Conservation (phyloP, 92 coral and sea anemone genomes). For the Muricea muricata region DNA sequence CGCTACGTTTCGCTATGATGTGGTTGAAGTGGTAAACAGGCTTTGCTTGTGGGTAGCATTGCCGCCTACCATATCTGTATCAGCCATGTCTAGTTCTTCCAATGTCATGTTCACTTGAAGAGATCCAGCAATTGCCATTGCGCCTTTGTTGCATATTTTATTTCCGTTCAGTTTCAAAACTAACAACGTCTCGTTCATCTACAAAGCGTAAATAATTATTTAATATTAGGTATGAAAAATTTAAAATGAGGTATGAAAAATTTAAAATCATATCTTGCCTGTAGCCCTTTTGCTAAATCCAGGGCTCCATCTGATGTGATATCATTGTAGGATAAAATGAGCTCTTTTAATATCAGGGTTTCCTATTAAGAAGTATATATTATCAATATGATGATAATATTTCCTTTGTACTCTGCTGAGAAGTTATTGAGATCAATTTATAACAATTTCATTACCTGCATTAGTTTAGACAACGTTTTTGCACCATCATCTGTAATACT, state of each 20-base stretch:
- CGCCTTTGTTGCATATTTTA: conserved; percentile 92
- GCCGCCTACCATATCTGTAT: conserved; percentile 81
- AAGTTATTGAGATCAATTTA: too few species aligned
- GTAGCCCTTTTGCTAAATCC: conserved; percentile 86
- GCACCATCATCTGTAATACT: conserved; percentile 97
- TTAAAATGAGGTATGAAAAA: too few species aligned
- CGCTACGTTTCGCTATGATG: too few species aligned
- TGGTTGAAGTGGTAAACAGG: too few species aligned
- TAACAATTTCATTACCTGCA: conserved; percentile 76
- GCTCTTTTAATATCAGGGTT: conserved; percentile 77
- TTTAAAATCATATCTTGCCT: conserved; percentile 70
- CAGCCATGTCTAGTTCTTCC: conserved; percentile 86
- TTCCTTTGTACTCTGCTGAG: too few species aligned
- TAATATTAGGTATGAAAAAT: too few species aligned
- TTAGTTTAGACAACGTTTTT: conserved; percentile 71
- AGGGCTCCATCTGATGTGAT: conserved; percentile 95
- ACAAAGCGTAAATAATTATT: neutral
- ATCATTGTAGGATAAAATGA: conserved; percentile 86
- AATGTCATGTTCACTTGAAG: conserved; percentile 88
- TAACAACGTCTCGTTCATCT: conserved; percentile 91
- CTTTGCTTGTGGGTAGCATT: too few species aligned
- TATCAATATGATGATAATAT: neutral
- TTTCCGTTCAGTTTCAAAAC: conserved; percentile 88
- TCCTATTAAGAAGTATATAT: conserved; percentile 58
- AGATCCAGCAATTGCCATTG: conserved; percentile 94